Evolutionary conservation across 2,888 invertebrate genomes (phyloP), one percentile per base, ranked within the genome.

Genomic region (Nomada fucata): DNA sequence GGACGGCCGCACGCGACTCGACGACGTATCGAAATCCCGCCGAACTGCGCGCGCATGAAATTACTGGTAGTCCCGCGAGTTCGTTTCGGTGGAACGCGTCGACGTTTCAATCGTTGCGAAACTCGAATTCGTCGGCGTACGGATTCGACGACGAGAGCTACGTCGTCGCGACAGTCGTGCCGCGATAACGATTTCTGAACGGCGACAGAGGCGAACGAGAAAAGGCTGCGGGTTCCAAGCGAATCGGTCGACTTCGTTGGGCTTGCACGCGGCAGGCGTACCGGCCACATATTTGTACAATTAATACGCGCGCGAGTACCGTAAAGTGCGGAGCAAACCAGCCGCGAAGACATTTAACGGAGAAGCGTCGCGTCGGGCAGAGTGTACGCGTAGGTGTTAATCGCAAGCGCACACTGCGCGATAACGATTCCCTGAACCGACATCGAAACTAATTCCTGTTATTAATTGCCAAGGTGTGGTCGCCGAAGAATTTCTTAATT

Each of bases 221-320:
- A 75, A 64, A 63, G 73, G 53, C 53, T 20, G 15, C 42, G n/a
- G 20, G 50, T 67, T 50, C 50, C 42, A 47, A 18, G 52, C 47
- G 42, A 68, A 68, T 20, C 47, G 42, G 42, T 60, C 23, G 23
- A 23, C 23, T 23, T 23, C 23, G 23, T 23, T 23, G 23, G 23
- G 23, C 47, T 77, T 36, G n/a, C 23, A 42, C 65, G 57, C 59
- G 47, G 29, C 61, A n/a, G 23, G 23, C 50, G 44, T 67, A 57
- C 67, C 72, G 65, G 69, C 70, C 71, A n/a, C 72, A 76, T 79
- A 76, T 84, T 83, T 84, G 79, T 76, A 79, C 75, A 69, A 84
- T 85, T 86, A 83, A 85, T 84, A 80, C 86, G 65, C 78, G 83
- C 68, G 67, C 71, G 73, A 84, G 83, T 85, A 85, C 85, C 79